Percentiles rank a stretch among this genome's conserved stretches.
These are phyloP conservation scores for Petrophora chlorosata DNA, from an alignment of 2,888 invertebrate genomes.

Conservation along the genomic window DNA sequence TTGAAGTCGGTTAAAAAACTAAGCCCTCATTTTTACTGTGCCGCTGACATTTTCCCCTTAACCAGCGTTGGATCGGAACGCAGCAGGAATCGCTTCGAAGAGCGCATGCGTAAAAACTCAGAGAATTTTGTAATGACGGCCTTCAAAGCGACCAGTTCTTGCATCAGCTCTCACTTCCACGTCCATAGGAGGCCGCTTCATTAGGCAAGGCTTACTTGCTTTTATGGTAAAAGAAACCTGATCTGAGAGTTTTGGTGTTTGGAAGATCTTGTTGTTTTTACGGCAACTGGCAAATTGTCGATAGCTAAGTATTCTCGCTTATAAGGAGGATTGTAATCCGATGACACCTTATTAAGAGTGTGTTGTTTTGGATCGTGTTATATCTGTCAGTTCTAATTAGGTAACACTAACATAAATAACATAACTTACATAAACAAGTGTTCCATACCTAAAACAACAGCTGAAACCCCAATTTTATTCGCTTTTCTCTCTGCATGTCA, in stretches of 20 bases:
- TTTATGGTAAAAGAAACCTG: constrained; percentile 44
- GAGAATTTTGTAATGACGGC: constrained; percentile 73
- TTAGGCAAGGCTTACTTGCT: constrained; percentile 46
- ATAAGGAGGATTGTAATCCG: constrained; percentile 10
- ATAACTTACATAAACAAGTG: no score
- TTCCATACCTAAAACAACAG: no score
- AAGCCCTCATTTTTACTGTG: constrained; percentile 17
- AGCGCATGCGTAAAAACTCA: constrained; percentile 60
- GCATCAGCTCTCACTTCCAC: constrained; percentile 53
- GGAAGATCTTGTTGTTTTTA: constrained; percentile 16
- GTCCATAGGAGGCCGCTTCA: constrained; percentile 55
- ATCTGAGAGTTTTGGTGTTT: constrained; percentile 20
- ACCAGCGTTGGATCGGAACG: constrained; percentile 19
- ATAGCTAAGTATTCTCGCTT: background rate
- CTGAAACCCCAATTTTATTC: no score
- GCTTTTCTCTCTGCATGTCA: no score
- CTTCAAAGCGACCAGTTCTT: constrained; percentile 72
- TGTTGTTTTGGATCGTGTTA: constrained; percentile 12
- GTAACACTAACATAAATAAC: no score
- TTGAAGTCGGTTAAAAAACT: no score
- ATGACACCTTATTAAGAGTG: constrained; percentile 10
- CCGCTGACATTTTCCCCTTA: constrained; percentile 31
- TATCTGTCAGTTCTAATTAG: constrained; percentile 11
- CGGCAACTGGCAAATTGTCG: constrained; percentile 1
- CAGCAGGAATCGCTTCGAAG: constrained; percentile 57